Conservation (phyloP, 2,888 invertebrate species). For the Perdita meconis region DNA sequence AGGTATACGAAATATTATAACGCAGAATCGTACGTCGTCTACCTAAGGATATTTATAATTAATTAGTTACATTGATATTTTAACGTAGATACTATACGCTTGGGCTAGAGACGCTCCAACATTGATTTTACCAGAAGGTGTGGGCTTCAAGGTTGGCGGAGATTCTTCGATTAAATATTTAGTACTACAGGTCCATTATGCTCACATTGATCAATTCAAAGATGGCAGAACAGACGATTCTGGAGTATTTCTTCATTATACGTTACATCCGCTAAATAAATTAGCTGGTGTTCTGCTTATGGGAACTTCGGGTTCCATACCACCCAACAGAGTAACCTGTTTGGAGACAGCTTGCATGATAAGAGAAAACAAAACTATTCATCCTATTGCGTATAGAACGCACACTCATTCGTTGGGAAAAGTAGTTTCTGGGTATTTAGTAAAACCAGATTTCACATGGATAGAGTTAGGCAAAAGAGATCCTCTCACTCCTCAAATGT, state of each 20-base stretch:
- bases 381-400: constrained; percentile 97
- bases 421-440: constrained; percentile 92
- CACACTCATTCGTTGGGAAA: constrained; percentile 96
- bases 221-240: constrained; percentile 93
- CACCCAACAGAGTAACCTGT: constrained; percentile 89
- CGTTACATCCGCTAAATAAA: constrained; percentile 91
- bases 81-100: constrained; percentile 92
- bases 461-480: constrained; percentile 93
- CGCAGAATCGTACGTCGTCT: not conserved
- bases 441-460: constrained; percentile 89
- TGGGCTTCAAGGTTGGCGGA: constrained; percentile 96
- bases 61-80: not conserved
- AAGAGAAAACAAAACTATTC: constrained; percentile 91
- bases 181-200: constrained; percentile 97
- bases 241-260: constrained; percentile 92
- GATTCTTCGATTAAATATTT: constrained; percentile 93
- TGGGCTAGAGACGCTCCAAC: constrained; percentile 97
- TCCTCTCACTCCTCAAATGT: constrained; percentile 97
- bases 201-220: constrained; percentile 87
- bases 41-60: not conserved
- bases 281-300: constrained; percentile 96
- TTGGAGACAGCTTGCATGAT: constrained; percentile 97
- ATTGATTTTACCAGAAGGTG: constrained; percentile 91
- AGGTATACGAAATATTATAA: constrained; percentile 84
- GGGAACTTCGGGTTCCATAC: constrained; percentile 93